phyloP scores from a whole-genome alignment of 2,888 invertebrate species.

The Steinernema hermaphroditum region DNA sequence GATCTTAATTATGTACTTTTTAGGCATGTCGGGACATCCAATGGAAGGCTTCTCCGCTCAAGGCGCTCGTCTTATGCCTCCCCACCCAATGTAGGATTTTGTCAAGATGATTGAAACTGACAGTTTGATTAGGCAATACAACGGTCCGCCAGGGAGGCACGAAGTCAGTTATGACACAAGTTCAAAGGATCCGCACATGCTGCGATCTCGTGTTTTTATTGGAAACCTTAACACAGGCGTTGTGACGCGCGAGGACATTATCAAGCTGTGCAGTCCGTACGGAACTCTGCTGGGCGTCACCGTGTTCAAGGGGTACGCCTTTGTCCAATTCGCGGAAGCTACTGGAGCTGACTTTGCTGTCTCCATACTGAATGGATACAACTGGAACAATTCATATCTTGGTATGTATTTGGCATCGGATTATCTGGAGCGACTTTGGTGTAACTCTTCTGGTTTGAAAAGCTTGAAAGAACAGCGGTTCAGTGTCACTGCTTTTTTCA shows the following conservation, averaged over 20 bases:
- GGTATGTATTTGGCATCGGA: no score
- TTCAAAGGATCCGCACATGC: constrained; percentile 74
- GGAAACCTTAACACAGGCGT: constrained; percentile 77
- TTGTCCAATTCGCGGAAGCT: constrained; percentile 79
- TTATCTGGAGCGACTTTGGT: background rate
- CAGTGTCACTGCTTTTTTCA: background rate
- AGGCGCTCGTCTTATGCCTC: background rate
- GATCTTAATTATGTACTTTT: background rate
- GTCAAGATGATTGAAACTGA: no score
- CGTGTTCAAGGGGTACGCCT: constrained; percentile 82
- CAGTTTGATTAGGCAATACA: no score
- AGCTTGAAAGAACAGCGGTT: background rate
- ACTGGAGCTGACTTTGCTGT: constrained; percentile 78
- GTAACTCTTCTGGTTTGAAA: background rate
- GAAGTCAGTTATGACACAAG: constrained; percentile 71
- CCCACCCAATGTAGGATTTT: background rate
- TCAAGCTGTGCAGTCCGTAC: constrained; percentile 78
- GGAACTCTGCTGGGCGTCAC: constrained; percentile 77
- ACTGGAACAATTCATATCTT: constrained; percentile 77
- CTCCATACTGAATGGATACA: constrained; percentile 77
- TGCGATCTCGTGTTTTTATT: constrained; percentile 75
- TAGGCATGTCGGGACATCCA: background rate
- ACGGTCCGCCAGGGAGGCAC: background rate
- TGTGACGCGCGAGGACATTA: constrained; percentile 79
- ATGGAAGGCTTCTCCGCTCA: background rate